Base-by-base conservation (phyloP, 1,140 invertebrate species). In the Bathynomus jamesi region DNA sequence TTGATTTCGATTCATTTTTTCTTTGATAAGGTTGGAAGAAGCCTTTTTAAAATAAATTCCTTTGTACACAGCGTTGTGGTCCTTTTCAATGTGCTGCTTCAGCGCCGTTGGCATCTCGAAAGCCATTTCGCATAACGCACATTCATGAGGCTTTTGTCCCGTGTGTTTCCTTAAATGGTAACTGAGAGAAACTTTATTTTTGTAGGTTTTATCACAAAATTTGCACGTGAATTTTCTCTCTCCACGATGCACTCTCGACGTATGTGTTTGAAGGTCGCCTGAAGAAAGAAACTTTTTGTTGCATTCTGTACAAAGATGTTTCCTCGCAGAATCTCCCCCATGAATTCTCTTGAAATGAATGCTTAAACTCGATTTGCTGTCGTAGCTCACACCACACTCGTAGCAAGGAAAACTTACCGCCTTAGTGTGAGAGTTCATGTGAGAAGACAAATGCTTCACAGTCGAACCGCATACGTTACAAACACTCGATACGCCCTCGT, bases 391-490 rank as follows among this genome's bases (percentile, higher is more conserved):
- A 28, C 68, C 72, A 62, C 72, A 74, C 8, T 67, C 63, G 17
- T 40, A 8, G 32, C 72, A 74, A 30, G 70, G 61, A 32, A 40
- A 74, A 29, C 67, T 70, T n/a, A 70, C 70, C 28, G 66, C 68
- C 62, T 70, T 70, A 17, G 72, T 74, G 46, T 74, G 72, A 21
- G 70, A 65, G 53, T 74, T 74, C 72, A 74, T 74, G 60, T 74
- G 72, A 32, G 70, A 63, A 17, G 66, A 64, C 24, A 74, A 32
- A 53, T 74, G 67, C 32, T 74, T 74, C 5, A 74, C 62, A 31
- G 46, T 53, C 40, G 70, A 70, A 29, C 72, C 72, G 32, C 72
- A 74, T 28, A 74, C 67, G 27, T 30, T 27, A 32, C 72, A 74
- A 13, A 69, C 67, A 17, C 70, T 68, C 46, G 67, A 17, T n/a